Percentiles rank a stretch among this genome's conserved stretches.
Evolutionary conservation across 2,797 vertebrate species (phyloP).

Genomic region (Borostomias antarcticus): DNA sequence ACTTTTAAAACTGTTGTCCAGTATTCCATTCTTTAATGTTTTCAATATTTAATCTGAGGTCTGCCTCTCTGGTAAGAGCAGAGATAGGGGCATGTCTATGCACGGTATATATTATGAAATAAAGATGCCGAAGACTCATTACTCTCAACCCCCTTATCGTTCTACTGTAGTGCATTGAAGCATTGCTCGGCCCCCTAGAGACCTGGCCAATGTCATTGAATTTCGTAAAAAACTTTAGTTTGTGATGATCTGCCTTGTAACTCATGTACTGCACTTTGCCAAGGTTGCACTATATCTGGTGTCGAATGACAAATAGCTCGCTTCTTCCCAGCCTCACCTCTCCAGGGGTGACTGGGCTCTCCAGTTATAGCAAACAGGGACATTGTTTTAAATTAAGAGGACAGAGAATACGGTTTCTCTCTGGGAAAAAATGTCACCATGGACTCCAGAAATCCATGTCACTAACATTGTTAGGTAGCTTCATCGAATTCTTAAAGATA

Average conservation of each 20-base stretch:
- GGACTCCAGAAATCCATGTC: constrained; percentile 33
- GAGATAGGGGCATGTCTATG: background rate
- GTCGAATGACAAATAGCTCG: constrained; percentile 59
- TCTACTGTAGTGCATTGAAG: constrained; percentile 46
- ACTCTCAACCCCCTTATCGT: constrained; percentile 49
- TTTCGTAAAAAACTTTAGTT: constrained; percentile 55
- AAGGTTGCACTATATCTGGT: constrained; percentile 65
- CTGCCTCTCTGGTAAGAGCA: background rate
- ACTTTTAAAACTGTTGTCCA: background rate
- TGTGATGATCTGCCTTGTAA: constrained; percentile 52
- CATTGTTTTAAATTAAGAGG: constrained; percentile 56
- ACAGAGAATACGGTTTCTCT: constrained; percentile 34
- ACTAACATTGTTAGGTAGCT: background rate
- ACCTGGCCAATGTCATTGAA: constrained; percentile 48
- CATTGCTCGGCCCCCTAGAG: constrained; percentile 37
- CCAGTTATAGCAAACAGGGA: constrained; percentile 46
- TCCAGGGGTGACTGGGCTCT: constrained; percentile 40
- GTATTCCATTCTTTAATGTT: background rate
- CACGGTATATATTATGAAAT: constrained; percentile 24
- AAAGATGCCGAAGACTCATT: constrained; percentile 27
- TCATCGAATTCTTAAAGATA: background rate
- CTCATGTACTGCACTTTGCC: constrained; percentile 50
- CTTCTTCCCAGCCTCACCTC: constrained; percentile 44
- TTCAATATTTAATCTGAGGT: background rate
- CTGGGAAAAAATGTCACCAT: constrained; percentile 14